Evolutionary conservation across 2,113 vertebrate genomes (phyloP).

Genomic region (Grammomys surdaster): DNA sequence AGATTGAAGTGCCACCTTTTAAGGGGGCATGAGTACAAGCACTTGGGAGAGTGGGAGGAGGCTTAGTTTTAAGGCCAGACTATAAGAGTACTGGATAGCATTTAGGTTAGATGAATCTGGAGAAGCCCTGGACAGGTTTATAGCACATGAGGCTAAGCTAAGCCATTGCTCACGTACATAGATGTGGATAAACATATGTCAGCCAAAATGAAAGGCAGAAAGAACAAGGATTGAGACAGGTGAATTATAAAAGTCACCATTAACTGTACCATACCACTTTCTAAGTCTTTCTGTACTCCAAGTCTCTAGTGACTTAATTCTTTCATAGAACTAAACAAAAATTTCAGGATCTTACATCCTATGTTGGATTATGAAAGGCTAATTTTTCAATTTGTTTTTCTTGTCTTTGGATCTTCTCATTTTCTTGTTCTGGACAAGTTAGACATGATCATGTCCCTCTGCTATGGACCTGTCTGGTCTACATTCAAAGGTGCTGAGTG

Average conservation of each 20-base stretch:
- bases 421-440: background rate
- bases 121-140: background rate
- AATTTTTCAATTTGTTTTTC: background rate
- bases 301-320: background rate
- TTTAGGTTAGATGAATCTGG: background rate
- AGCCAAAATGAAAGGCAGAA: background rate
- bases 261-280: background rate
- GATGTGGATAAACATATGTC: background rate
- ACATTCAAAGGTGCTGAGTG: rapidly evolving
- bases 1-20: background rate
- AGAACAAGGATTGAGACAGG: background rate
- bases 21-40: background rate
- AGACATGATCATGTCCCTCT: background rate
- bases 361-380: rapidly evolving
- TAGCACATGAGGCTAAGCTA: background rate
- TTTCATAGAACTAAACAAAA: background rate
- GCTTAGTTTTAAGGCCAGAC: background rate
- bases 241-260: background rate
- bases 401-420: background rate
- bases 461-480: background rate
- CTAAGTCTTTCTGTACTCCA: rapidly evolving
- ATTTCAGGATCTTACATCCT: background rate
- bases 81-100: background rate
- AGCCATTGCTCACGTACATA: background rate
- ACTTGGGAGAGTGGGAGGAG: background rate